A percentile compares a stretch with the other conserved stretches of the same genome.
phyloP scores from a whole-genome alignment of 2,797 vertebrate genomes.

The Acanthornis magna region DNA sequence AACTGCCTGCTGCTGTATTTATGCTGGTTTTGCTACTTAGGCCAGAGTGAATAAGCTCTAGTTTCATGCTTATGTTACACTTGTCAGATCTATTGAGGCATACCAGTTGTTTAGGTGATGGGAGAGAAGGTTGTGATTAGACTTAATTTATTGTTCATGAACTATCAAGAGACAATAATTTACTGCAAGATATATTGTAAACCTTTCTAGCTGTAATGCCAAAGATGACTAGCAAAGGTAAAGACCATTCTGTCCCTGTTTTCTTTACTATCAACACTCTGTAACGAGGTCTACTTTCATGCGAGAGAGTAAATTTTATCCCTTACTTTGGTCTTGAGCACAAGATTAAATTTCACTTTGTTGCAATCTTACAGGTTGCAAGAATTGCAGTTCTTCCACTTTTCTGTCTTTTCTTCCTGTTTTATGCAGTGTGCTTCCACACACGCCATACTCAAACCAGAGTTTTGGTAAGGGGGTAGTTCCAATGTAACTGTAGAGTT shows the following conservation, averaged over 20 bases:
- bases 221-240: neutral
- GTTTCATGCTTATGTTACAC: rapidly evolving
- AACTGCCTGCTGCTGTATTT: neutral
- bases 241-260: neutral
- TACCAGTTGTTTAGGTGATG: neutral
- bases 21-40: neutral
- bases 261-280: neutral
- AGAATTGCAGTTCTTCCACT: neutral
- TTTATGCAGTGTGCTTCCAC: neutral
- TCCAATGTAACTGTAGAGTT: neutral
- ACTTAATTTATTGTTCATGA: neutral
- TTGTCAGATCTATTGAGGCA: neutral
- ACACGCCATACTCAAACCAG: neutral
- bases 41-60: neutral
- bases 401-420: neutral
- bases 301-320: neutral
- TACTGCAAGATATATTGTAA: neutral
- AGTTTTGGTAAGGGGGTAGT: neutral
- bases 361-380: neutral
- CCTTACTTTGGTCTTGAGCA: neutral
- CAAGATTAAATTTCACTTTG: neutral
- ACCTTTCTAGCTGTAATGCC: neutral
- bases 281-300: neutral
- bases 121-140: neutral
- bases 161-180: neutral